Base-by-base conservation (phyloP, 2,797 vertebrate species). In the Dendrocincla tyrannina region DNA sequence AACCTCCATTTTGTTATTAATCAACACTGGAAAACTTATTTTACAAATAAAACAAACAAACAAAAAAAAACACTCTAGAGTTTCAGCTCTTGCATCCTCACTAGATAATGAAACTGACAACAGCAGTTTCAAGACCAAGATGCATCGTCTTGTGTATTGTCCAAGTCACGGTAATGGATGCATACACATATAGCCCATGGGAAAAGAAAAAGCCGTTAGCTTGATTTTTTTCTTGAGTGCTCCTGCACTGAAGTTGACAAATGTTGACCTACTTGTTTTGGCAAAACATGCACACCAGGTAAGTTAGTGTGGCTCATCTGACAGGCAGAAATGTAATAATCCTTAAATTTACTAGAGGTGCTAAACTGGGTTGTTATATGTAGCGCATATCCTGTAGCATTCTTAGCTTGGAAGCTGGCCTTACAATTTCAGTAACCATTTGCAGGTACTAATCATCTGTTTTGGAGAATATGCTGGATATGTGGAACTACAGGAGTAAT, bases 121-220 rank as follows among this genome's bases (percentile, higher is more conserved):
- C 10, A 81, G 11, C 25, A 74, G 1, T 20, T 91, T 86, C 58
- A 88, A 72, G 32, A 63, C 7, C 14, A 75, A 74, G 6, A 37
- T 37, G 11, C 17, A 60, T 23, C 33, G 50, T 33, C 12, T 33
- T 49, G 7, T 64, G 8, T 20, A 19, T 72, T 81, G 44, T 52
- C 4, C 37, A 46, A 73, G 30, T 7, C n/a, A 23, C 2, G 1
- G 27, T 42, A 84, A 63, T 22, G 32, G 5, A 44, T 15, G 15
- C 7, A 67, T 22, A 24, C 0, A 8, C 6, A 8, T 64, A 16
- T 2, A 39, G 10, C 5, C 49, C 28, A 24, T 15, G 3, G 14
- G 7, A 67, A 66, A 80, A 56, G 10, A 44, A 67, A 27, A 59
- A 46, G 4, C 50, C 16, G 33, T 73, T 50, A 67, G 4, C 17